Base-by-base conservation (phyloP, 2,797 vertebrate species). In the Momotus momota region DNA sequence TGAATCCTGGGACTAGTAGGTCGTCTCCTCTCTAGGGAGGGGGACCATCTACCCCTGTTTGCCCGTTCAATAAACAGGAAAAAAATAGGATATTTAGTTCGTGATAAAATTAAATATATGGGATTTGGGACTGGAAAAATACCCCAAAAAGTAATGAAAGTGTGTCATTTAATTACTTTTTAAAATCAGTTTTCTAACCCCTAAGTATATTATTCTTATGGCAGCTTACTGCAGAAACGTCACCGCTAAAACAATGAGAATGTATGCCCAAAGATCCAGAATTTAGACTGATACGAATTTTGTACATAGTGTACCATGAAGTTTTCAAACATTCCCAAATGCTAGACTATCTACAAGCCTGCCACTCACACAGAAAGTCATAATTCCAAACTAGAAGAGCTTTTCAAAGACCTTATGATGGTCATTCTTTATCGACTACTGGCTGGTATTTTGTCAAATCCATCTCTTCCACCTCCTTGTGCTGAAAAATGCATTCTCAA, bases 1-100 rank as follows among this genome's bases (percentile, higher is more conserved):
- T 99, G 99, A 98, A 99, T 99, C 99, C 99, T 99, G 98, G 99
- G 99, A 97, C 99, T 99, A 97, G 98, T 98, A 93, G 99, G 98
- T 97, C 99, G 99, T 98, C 99, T 99, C 98, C 99, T 98, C 98
- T 99, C 99, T 98, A 99, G 98, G 96, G 99, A 99, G 97, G 98
- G 98, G 98, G 98, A 99, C 98, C 97, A 98, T 98, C 98, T 99
- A 98, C 96, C 97, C 96, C 98, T 98, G 98, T 95, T 97, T 97
- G 98, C 98, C 98, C 97, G 49, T 96, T 95, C 96, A 97, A 98
- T 96, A 98, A 98, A 98, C 96, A 98, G 96, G 98, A 98, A 97
- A 98, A 91, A 98, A 97, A 98, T 78, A 98, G 86, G 73, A 95
- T 90, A 97, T 98, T 98, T 98, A 98, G 98, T 98, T 92, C 94